Base-by-base conservation (phyloP, 2,797 vertebrate genomes). In the Aulostomus chinensis region DNA sequence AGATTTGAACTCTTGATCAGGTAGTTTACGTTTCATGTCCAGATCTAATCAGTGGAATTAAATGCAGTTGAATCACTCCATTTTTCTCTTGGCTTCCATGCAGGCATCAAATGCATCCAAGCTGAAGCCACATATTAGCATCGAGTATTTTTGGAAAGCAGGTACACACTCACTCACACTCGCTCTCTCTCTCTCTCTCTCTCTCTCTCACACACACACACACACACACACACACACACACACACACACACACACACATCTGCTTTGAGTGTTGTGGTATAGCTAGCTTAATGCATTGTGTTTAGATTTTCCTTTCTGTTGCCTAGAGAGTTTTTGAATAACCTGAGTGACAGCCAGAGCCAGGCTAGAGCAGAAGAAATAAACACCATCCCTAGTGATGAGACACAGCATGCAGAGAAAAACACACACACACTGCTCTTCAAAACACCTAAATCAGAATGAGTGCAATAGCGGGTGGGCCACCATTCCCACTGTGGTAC, bases 331-430 rank as follows among this genome's bases (percentile, higher is more conserved):
- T 41, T 60, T 59, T 36, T 26, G 28, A 65, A 37, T 35, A 47
- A 25, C 34, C 33, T 54, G 11, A 51, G 66, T 65, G 49, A 61
- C 58, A 80, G 66, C 69, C 73, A 72, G 57, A 71, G 68, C 57
- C 33, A 48, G 56, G 57, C 74, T 53, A 64, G 30, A 64, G 59
- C 63, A 66, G 45, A 36, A 1, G 36, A 78, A 78, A 68, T 73
- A 57, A 54, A 79, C 79, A 81, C 65, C 78, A 78, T 45, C 50
- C 36, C 81, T 76, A 70, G 86, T 87, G 83, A 86, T 81, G 68
- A 83, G 59, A 86, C 82, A 88, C 64, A 57, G 82, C 90, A 91
- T 92, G 91, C 90, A 88, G 37, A 56, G 57, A 32, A 57, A 57
- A 58, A 72, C 72, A 58, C 24, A 58, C 53, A 46, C 35, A 40